Percentiles rank a stretch among this genome's conserved stretches.
phyloP scores from a whole-genome alignment of 2,888 invertebrate genomes.

The Meliscaeva auricollis region DNA sequence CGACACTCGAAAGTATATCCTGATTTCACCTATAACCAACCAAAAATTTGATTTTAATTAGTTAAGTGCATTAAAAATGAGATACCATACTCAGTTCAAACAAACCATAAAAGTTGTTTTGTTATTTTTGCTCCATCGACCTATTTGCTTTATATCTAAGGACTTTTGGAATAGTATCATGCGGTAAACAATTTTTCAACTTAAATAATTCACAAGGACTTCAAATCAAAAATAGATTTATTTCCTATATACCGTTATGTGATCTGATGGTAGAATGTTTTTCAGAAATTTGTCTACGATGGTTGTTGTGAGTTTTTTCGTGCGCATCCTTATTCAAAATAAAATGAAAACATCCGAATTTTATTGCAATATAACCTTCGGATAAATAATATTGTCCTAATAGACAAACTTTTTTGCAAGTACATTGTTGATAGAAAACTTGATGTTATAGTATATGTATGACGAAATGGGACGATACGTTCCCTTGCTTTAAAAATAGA shows the following conservation, averaged over 20 bases:
- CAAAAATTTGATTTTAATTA: no score
- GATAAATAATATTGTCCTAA: constrained; percentile 11
- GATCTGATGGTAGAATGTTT: background rate
- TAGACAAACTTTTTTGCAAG: constrained; percentile 1
- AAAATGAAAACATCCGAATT: background rate
- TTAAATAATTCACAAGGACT: constrained; percentile 59
- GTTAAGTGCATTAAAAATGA: no score
- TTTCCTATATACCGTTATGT: background rate
- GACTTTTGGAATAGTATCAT: background rate
- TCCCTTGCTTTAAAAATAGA: background rate
- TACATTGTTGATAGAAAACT: background rate
- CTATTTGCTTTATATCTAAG: constrained; percentile 16
- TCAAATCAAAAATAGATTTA: background rate
- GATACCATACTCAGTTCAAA: no score
- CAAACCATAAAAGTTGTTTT: no score
- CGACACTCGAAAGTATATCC: no score
- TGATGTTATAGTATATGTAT: background rate
- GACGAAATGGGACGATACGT: background rate
- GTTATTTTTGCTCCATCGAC: no score
- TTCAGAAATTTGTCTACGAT: background rate
- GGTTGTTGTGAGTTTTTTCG: background rate
- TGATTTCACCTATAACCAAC: no score
- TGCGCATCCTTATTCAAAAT: background rate
- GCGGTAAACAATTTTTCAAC: constrained; percentile 37
- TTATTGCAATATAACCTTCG: background rate